Evolutionary conservation across 2,888 invertebrate genomes (phyloP).

Genomic region (Alcis repandata): DNA sequence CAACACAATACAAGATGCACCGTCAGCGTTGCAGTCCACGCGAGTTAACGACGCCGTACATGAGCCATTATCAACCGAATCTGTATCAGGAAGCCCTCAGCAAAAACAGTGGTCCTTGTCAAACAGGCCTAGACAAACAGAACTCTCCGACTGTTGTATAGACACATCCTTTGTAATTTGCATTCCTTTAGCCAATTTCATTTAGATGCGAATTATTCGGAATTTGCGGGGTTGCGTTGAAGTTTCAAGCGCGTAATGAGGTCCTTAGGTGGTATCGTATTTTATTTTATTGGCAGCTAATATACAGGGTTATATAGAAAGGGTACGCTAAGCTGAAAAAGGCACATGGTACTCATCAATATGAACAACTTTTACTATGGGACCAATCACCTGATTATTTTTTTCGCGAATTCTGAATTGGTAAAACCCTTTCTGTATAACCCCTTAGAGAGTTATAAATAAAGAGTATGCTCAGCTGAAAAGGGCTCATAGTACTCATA

Average conservation of each 20-base stretch:
- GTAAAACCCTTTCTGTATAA: no score
- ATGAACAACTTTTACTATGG: no score
- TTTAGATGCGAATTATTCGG: conserved; percentile 17
- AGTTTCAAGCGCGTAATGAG: conserved; percentile 9
- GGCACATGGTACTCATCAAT: no score
- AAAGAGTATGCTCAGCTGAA: no score
- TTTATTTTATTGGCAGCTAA: neutral
- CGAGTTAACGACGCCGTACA: neutral
- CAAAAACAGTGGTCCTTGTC: conserved; percentile 29
- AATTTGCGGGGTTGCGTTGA: conserved; percentile 11
- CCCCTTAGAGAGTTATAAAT: no score
- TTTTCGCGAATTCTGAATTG: no score
- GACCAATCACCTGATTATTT: no score
- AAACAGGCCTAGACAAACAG: conserved; percentile 22
- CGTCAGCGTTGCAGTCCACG: neutral
- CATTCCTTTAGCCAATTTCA: conserved; percentile 26
- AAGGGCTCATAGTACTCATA: no score
- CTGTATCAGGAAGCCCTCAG: conserved; percentile 11
- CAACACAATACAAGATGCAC: neutral
- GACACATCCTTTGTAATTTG: conserved; percentile 31
- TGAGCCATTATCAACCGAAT: conserved; percentile 1
- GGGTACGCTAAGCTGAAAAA: no score
- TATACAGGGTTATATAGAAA: no score
- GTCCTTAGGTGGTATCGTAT: neutral
- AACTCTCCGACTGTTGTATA: conserved; percentile 24